Evolutionary conservation across 2,113 vertebrate genomes (phyloP).

Genomic region (Leuciscus idus): DNA sequence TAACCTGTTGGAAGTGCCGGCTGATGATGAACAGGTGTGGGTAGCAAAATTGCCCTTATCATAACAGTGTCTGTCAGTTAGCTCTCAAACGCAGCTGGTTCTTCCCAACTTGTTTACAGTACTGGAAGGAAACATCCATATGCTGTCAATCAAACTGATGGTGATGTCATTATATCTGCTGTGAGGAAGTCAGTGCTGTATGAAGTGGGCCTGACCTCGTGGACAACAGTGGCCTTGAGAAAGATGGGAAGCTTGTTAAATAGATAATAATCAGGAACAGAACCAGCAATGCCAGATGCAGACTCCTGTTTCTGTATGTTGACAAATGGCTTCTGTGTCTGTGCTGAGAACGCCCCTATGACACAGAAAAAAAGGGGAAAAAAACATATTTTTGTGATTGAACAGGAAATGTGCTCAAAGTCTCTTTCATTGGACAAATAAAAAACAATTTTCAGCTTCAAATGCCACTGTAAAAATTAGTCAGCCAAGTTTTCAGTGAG

Average conservation of each 20-base stretch:
- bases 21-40: slow-evolving; percentile 13
- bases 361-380: neutral
- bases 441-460: neutral
- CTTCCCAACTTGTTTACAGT: slow-evolving; percentile 33
- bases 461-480: neutral
- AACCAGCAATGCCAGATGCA: slow-evolving; percentile 36
- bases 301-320: slow-evolving; percentile 33
- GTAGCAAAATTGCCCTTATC: slow-evolving; percentile 7
- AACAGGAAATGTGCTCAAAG: neutral
- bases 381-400: neutral
- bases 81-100: slow-evolving; percentile 31
- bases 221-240: slow-evolving; percentile 17
- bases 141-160: slow-evolving; percentile 30
- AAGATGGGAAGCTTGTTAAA: slow-evolving; percentile 20
- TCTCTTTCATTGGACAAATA: neutral
- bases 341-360: neutral
- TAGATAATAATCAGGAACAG: slow-evolving; percentile 41
- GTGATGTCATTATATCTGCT: slow-evolving; percentile 22
- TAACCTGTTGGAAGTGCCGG: slow-evolving; percentile 26
- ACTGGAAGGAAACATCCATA: slow-evolving; percentile 28
- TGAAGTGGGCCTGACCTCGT: slow-evolving; percentile 31
- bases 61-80: slow-evolving; percentile 37
- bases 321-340: slow-evolving; percentile 50
- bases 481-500: neutral
- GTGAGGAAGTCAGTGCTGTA: slow-evolving; percentile 13